Percentiles rank a stretch among this genome's conserved stretches.
phyloP scores from a whole-genome alignment of 2,888 invertebrate genomes.

The Hartigia nigra region DNA sequence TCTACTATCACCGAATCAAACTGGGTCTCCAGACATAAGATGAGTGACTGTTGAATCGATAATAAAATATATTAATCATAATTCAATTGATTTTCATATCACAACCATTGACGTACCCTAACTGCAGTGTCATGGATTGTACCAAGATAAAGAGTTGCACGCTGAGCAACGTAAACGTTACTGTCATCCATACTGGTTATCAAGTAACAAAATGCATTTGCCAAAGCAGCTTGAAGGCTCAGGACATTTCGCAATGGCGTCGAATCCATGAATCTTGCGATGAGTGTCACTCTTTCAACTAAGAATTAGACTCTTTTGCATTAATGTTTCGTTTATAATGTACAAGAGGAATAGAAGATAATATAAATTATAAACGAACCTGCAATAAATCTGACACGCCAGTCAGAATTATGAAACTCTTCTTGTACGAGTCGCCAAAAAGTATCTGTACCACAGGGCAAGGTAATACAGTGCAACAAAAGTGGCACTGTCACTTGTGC shows the following conservation, averaged over 20 bases:
- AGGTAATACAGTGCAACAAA: conserved; percentile 92
- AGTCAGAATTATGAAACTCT: conserved; percentile 91
- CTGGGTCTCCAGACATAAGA: conserved; percentile 96
- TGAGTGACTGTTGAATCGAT: conserved; percentile 73
- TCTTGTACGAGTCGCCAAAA: conserved; percentile 96
- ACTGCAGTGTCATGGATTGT: conserved; percentile 92
- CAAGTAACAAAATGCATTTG: conserved; percentile 96
- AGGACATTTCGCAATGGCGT: conserved; percentile 86
- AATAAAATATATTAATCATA: neutral
- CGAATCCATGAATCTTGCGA: conserved; percentile 93
- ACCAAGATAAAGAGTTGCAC: conserved; percentile 91
- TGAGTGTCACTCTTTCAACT: conserved; percentile 93
- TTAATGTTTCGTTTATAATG: neutral
- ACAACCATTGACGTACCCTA: conserved; percentile 70
- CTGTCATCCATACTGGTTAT: conserved; percentile 96
- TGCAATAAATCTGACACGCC: conserved; percentile 91
- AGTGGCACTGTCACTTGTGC: conserved; percentile 93
- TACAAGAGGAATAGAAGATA: too few relatives aligned
- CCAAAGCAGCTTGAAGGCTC: conserved; percentile 90
- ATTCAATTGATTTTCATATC: conserved; percentile 1
- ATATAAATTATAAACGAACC: conserved; percentile 62
- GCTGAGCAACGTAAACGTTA: conserved; percentile 94
- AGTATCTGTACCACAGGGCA: conserved; percentile 93
- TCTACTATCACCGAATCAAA: conserved; percentile 98
- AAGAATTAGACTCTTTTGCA: conserved; percentile 18